Conservation (phyloP, 2,888 invertebrate genomes). For the Mimas tiliae region DNA sequence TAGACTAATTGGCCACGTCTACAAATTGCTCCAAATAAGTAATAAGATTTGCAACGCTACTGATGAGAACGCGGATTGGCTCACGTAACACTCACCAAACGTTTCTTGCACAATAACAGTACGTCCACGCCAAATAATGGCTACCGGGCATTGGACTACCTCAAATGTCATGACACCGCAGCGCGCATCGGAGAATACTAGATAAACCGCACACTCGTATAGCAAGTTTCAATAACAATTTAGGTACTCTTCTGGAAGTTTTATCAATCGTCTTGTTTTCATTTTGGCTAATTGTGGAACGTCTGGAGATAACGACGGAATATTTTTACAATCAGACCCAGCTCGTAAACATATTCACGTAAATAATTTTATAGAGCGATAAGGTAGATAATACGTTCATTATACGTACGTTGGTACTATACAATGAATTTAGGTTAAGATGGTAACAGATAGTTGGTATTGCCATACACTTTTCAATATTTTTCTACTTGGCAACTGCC, state of each 20-base stretch:
- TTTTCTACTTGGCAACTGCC: neutral
- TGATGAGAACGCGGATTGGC: conserved; percentile 44
- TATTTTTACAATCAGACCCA: conserved; percentile 6
- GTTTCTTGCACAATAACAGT: conserved; percentile 42
- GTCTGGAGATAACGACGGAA: conserved; percentile 2
- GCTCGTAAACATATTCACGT: neutral
- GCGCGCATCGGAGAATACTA: neutral
- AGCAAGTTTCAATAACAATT: no score
- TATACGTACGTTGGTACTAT: neutral
- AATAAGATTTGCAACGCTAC: conserved; percentile 31
- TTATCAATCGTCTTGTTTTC: conserved; percentile 1
- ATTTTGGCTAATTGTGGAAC: neutral
- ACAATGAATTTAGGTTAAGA: no score
- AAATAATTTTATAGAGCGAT: neutral
- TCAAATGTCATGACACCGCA: conserved; percentile 30
- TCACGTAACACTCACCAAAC: conserved; percentile 50
- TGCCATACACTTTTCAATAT: neutral
- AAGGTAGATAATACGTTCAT: neutral
- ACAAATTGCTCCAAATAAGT: conserved; percentile 9
- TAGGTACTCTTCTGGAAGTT: neutral
- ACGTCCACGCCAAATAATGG: conserved; percentile 35
- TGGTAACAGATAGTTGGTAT: no score
- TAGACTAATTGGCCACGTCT: neutral
- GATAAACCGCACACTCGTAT: neutral
- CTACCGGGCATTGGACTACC: conserved; percentile 35